phyloP scores from a whole-genome alignment of 2,113 vertebrate genomes.

The Solenodon paradoxus region DNA sequence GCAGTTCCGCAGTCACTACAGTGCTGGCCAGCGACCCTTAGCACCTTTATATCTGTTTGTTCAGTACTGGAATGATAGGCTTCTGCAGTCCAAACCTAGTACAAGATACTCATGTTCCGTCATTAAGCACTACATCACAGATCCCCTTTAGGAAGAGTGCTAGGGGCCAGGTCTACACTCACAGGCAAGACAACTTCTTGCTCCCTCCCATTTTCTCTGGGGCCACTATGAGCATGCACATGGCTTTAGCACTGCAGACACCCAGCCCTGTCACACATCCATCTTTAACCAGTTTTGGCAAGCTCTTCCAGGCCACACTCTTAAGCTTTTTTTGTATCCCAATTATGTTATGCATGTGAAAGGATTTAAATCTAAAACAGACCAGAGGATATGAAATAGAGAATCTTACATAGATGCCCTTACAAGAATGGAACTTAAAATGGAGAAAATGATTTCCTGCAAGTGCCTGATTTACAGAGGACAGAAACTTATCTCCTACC shows the following conservation, averaged over 20 bases:
- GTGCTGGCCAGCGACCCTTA: rapidly evolving
- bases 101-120: background rate
- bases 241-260: rapidly evolving
- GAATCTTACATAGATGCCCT: background rate
- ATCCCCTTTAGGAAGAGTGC: background rate
- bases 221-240: rapidly evolving
- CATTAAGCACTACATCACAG: rapidly evolving
- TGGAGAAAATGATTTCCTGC: background rate
- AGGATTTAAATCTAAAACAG: background rate
- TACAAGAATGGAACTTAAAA: background rate
- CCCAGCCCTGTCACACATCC: rapidly evolving
- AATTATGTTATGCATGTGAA: background rate
- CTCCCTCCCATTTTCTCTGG: background rate
- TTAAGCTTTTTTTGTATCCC: background rate
- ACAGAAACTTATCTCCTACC: background rate
- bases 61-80: background rate
- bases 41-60: background rate
- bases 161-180: background rate
- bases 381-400: background rate
- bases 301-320: background rate
- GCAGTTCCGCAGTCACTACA: rapidly evolving
- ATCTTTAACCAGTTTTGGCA: background rate
- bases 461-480: background rate
- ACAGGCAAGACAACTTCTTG: rapidly evolving
- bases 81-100: background rate